These are phyloP conservation scores for Paramormyrops hopkinsi DNA, from an alignment of 2,797 vertebrate species.

Conservation along the genomic window DNA sequence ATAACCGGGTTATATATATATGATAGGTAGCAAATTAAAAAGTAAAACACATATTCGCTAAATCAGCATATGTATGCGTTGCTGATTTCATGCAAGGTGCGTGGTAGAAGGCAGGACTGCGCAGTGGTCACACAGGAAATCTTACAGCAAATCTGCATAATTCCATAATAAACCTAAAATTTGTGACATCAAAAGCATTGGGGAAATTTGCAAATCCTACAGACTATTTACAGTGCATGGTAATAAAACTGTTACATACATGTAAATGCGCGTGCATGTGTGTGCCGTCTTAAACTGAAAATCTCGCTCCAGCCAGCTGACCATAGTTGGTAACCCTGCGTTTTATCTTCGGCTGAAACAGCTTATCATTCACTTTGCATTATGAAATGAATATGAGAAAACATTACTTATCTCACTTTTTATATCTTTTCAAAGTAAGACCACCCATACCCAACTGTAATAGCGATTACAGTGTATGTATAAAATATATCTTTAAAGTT, in stretches of 20 bases:
- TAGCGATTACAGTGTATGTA: background rate
- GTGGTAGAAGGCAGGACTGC: background rate
- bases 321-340: background rate
- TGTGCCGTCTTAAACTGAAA: background rate
- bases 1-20: too few relatives aligned
- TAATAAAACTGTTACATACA: background rate
- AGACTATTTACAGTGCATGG: background rate
- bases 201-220: background rate
- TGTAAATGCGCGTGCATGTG: too few relatives aligned
- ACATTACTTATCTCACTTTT: background rate
- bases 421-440: background rate
- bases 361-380: background rate
- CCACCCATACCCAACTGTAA: background rate
- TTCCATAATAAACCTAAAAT: too few relatives aligned
- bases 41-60: too few relatives aligned
- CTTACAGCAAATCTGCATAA: too few relatives aligned
- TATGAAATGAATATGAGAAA: background rate
- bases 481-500: background rate
- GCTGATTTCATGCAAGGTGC: background rate
- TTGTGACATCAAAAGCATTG: too few relatives aligned
- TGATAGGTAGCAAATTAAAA: too few relatives aligned
- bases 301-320: background rate
- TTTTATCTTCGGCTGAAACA: background rate
- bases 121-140: too few relatives aligned
- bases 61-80: background rate